phyloP scores from a whole-genome alignment of 2,888 invertebrate species.

The Parapristionchus giblindavisi region DNA sequence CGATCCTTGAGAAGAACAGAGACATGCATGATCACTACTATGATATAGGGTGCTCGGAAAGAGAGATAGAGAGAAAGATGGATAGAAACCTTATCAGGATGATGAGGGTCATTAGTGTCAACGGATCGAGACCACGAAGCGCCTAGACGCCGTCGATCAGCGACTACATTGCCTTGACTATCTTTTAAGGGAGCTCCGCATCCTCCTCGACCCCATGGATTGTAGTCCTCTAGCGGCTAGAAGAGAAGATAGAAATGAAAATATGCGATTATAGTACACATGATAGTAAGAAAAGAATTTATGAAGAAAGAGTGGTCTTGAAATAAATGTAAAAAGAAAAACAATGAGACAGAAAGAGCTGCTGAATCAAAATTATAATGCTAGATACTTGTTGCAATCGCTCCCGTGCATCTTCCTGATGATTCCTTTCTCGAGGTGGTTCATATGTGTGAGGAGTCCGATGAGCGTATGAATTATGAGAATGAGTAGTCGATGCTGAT shows the following conservation, averaged over 20 bases:
- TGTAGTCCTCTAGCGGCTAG: slow-evolving; percentile 38
- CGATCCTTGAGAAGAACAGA: background rate
- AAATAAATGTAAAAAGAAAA: background rate
- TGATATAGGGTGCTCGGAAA: no score
- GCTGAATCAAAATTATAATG: background rate
- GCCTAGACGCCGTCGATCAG: slow-evolving; percentile 43
- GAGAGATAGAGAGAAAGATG: background rate
- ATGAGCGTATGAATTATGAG: background rate
- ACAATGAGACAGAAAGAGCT: background rate
- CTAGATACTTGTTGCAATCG: background rate
- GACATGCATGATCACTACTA: no score
- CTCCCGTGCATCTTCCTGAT: background rate
- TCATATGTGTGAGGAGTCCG: background rate
- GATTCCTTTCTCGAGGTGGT: background rate
- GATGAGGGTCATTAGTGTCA: slow-evolving; percentile 43
- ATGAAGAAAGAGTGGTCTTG: background rate
- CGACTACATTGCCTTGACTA: slow-evolving; percentile 43
- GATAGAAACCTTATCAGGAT: slow-evolving; percentile 35
- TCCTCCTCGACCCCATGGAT: slow-evolving; percentile 45
- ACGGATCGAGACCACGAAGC: slow-evolving; percentile 41
- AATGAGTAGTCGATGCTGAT: background rate
- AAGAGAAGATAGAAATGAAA: background rate
- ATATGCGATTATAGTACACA: background rate
- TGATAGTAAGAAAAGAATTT: background rate
- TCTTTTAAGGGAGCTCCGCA: slow-evolving; percentile 48